These are phyloP conservation scores for Pocillopora verrucosa DNA, from an alignment of 64 coral and sea anemone genomes.

Conservation along the genomic window DNA sequence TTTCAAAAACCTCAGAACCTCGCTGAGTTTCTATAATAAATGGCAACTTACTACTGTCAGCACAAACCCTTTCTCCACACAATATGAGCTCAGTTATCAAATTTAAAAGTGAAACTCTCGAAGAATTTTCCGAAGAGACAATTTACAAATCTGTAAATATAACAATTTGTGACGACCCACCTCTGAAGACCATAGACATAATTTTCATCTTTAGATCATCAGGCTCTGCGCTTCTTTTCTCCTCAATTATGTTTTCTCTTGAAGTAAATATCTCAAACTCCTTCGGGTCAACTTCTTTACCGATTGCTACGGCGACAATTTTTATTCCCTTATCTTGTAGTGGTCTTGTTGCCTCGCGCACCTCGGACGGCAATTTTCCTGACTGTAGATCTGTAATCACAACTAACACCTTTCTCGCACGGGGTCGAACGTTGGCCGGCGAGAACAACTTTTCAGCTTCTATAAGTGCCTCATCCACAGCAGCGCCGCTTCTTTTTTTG, in stretches of 20 bases:
- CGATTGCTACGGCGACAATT: constrained; percentile 66
- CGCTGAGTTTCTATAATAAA: too few relatives aligned
- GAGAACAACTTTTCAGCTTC: constrained; percentile 68
- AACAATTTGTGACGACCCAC: not conserved
- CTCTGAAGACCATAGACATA: constrained; percentile 46
- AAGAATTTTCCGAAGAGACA: too few relatives aligned
- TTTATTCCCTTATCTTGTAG: constrained; percentile 52
- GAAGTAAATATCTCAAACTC: constrained; percentile 33
- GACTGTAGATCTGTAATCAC: constrained; percentile 78
- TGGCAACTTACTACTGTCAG: too few relatives aligned
- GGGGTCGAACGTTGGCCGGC: constrained; percentile 18
- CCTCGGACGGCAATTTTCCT: constrained; percentile 31
- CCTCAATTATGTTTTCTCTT: constrained; percentile 31
- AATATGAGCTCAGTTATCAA: too few relatives aligned
- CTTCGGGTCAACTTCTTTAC: constrained; percentile 13
- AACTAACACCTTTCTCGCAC: constrained; percentile 67
- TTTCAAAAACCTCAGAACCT: too few relatives aligned
- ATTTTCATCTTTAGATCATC: constrained; percentile 33
- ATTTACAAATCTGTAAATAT: not conserved
- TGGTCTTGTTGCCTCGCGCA: constrained; percentile 22
- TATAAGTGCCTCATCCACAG: constrained; percentile 52
- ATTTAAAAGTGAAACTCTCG: too few relatives aligned
- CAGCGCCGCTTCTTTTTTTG: constrained; percentile 43
- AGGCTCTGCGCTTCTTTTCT: not conserved
- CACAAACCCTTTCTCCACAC: too few relatives aligned